phyloP scores from a whole-genome alignment of 2,888 invertebrate genomes.

The Dichetophora obliterata region DNA sequence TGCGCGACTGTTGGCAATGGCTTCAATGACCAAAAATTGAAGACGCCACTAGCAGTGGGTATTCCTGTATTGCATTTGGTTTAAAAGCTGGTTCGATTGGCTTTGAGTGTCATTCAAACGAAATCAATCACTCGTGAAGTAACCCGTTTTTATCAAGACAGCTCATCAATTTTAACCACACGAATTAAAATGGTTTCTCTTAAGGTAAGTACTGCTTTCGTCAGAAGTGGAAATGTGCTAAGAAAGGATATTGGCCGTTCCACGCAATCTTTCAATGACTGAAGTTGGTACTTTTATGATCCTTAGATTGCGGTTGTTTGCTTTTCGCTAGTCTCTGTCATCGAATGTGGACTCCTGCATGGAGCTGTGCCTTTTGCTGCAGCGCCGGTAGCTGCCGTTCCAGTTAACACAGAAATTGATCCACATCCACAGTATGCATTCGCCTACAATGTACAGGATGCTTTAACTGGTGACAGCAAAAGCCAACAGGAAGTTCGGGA shows the following conservation, averaged over 20 bases:
- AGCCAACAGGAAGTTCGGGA: constrained; percentile 73
- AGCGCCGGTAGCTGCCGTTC: constrained; percentile 48
- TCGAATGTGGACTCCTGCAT: constrained; percentile 53
- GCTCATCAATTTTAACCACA: not conserved
- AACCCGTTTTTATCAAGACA: constrained; percentile 10
- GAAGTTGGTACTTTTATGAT: not conserved
- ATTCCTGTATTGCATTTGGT: constrained; percentile 26
- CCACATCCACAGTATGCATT: constrained; percentile 76
- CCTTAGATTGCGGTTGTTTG: constrained; percentile 53
- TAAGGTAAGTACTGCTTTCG: constrained; percentile 48
- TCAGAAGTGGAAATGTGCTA: not conserved
- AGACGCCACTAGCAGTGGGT: constrained; percentile 24
- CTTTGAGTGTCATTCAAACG: constrained; percentile 52
- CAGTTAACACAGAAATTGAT: constrained; percentile 57
- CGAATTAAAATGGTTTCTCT: constrained; percentile 50
- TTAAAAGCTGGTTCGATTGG: constrained; percentile 52
- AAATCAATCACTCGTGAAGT: constrained; percentile 44
- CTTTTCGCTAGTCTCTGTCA: constrained; percentile 50
- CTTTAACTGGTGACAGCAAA: constrained; percentile 75
- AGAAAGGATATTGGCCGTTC: not conserved
- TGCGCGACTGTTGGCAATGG: not conserved
- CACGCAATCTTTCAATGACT: not conserved
- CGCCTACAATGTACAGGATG: constrained; percentile 79
- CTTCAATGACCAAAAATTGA: constrained; percentile 3
- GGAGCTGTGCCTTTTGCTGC: constrained; percentile 50